These are phyloP conservation scores for Lamproptera curius DNA, from an alignment of 2,888 invertebrate species.

Conservation along the genomic window DNA sequence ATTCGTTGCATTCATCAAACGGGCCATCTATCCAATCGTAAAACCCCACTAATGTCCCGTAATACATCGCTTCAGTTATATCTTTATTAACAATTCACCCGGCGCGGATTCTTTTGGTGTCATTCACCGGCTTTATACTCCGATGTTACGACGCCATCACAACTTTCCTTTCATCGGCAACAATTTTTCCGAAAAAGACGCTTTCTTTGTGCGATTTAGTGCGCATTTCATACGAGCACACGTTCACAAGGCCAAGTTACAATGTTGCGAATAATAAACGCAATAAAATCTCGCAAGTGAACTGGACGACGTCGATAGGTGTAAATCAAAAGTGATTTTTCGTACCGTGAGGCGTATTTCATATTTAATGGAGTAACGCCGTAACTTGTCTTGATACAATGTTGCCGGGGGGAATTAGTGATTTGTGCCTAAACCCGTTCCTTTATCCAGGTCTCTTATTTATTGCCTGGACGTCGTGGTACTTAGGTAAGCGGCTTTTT, in stretches of 20 bases:
- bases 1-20: conserved; percentile 54
- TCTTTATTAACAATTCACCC: conserved; percentile 75
- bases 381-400: conserved; percentile 50
- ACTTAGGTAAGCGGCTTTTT: conserved; percentile 23
- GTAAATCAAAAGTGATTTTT: conserved; percentile 69
- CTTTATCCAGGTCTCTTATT: conserved; percentile 27
- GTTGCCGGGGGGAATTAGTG: conserved; percentile 35
- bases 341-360: conserved; percentile 48
- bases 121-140: conserved; percentile 72
- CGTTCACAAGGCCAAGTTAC: conserved; percentile 50
- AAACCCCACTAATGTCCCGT: conserved; percentile 70
- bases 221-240: no score
- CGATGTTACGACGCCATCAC: conserved; percentile 67
- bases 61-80: conserved; percentile 68
- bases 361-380: conserved; percentile 52
- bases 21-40: conserved; percentile 56
- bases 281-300: conserved; percentile 57
- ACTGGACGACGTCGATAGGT: conserved; percentile 58
- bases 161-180: conserved; percentile 70
- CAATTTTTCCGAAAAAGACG: conserved; percentile 74
- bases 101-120: conserved; percentile 64
- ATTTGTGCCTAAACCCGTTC: conserved; percentile 29
- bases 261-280: conserved; percentile 67
- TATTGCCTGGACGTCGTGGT: conserved; percentile 26
- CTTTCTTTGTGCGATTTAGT: conserved; percentile 75